Base-by-base conservation (phyloP, 2,888 invertebrate genomes). In the Venustoraphidia nigricollis region DNA sequence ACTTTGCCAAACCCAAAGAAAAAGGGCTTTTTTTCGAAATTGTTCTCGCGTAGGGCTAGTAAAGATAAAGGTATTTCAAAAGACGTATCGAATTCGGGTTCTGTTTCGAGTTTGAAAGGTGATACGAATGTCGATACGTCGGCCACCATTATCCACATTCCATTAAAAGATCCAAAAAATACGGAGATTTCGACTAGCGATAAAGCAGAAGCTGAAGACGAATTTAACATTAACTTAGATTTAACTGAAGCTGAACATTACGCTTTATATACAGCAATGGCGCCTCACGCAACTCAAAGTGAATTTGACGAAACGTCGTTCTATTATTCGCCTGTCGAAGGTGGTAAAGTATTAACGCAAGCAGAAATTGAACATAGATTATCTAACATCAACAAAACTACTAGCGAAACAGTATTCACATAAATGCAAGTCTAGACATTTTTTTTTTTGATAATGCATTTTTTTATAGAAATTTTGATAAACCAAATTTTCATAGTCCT, bases 281-380 rank as follows among this genome's bases (percentile, higher is more conserved):
- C 90, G 10, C 90, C 90, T 1, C 83, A 81, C 61, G 90, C 90
- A 14, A 89, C 89, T 0, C 81, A 75, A 34, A 90, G 89, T 9
- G 90, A 91, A 63, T 90, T 90, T 60, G 91, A 91, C 55, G 91
- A 91, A 58, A 81, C 81, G 60, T 88, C 88, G 41, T 86, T 84
- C 63, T 89, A 88, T 62, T 90, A 90, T 61, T 83, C 88, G 36
- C 83, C 87, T 9, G 79, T 90, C 6, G 89, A 90, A 63, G 85
- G 79, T 46, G 81, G 79, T 45, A 82, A 82, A 63, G 80, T 82
- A 57, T 70, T 79, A 8, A 64, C 67, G 1, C 69, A 67, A 10
- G 62, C 66, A 9, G 48, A 56, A 60, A 43, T 62, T 52, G 60
- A 45, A 45, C 36, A 14, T 10, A 13, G 34, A 42, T 34, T 42